These are phyloP conservation scores for Drosophila biarmipes DNA, from an alignment of 1,140 invertebrate genomes.

Conservation along the genomic window DNA sequence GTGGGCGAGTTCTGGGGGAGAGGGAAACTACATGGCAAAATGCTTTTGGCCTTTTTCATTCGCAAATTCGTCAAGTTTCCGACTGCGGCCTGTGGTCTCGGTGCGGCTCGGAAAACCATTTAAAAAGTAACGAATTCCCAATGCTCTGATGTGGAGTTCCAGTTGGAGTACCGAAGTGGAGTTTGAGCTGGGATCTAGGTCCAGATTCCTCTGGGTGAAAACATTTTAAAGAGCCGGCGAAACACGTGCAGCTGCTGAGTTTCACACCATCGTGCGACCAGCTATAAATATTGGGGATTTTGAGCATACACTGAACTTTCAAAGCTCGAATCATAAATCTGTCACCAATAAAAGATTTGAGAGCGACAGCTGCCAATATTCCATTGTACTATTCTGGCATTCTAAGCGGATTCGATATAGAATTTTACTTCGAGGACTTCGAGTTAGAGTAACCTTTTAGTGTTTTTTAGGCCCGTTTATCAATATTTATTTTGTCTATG, in stretches of 20 bases:
- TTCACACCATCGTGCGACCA: slow-evolving; percentile 61
- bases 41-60: slow-evolving; percentile 52
- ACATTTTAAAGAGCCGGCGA: slow-evolving; percentile 11
- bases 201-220: slow-evolving; percentile 6
- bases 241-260: slow-evolving; percentile 51
- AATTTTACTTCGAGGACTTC: too few species aligned
- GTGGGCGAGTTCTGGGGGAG: not conserved
- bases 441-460: too few species aligned
- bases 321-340: not conserved
- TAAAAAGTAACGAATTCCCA: slow-evolving; percentile 33
- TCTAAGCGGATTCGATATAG: too few species aligned
- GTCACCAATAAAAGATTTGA: not conserved
- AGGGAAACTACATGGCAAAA: slow-evolving; percentile 37
- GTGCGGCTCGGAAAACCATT: slow-evolving; percentile 8
- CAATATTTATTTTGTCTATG: too few species aligned
- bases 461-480: too few species aligned
- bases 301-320: not conserved
- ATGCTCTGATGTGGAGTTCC: slow-evolving; percentile 35
- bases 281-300: not conserved
- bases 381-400: too few species aligned
- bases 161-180: not conserved
- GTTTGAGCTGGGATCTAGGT: not conserved
- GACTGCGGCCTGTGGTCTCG: slow-evolving; percentile 31
- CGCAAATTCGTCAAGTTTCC: slow-evolving; percentile 26
- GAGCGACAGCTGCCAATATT: too few species aligned